These are phyloP conservation scores for Drosophila bipectinata DNA, from an alignment of 1,140 invertebrate genomes.

Conservation along the genomic window DNA sequence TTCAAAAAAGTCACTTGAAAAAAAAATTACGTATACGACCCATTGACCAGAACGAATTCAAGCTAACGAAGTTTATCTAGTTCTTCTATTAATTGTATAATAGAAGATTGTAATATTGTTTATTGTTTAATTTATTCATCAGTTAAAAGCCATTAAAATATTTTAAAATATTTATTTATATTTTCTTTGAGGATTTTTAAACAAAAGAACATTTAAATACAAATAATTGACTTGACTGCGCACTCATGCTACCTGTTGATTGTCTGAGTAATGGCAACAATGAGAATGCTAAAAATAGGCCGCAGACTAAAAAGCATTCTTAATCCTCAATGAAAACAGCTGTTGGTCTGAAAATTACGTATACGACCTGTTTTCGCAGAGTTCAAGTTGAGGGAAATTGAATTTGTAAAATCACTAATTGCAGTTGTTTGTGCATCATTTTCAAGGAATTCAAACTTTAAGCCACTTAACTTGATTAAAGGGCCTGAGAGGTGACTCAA, in stretches of 20 bases:
- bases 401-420: conserved; percentile 4
- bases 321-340: conserved; percentile 21
- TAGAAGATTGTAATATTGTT: too few species aligned
- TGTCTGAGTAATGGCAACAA: neutral
- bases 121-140: conserved; percentile 5
- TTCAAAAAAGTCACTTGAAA: too few species aligned
- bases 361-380: conserved; percentile 11
- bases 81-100: too few species aligned
- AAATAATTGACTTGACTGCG: neutral
- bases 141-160: neutral
- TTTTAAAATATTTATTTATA: neutral
- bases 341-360: conserved; percentile 12
- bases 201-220: neutral
- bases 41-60: neutral
- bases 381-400: conserved; percentile 11
- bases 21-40: conserved; percentile 9
- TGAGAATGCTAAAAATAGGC: conserved; percentile 3
- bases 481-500: conserved; percentile 7
- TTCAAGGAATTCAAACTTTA: neutral
- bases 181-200: neutral
- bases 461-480: conserved; percentile 1
- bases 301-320: neutral
- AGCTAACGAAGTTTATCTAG: neutral
- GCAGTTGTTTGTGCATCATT: neutral
- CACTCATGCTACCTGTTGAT: neutral